phyloP scores from a whole-genome alignment of 2,797 vertebrate species.

The Chromis chromis region DNA sequence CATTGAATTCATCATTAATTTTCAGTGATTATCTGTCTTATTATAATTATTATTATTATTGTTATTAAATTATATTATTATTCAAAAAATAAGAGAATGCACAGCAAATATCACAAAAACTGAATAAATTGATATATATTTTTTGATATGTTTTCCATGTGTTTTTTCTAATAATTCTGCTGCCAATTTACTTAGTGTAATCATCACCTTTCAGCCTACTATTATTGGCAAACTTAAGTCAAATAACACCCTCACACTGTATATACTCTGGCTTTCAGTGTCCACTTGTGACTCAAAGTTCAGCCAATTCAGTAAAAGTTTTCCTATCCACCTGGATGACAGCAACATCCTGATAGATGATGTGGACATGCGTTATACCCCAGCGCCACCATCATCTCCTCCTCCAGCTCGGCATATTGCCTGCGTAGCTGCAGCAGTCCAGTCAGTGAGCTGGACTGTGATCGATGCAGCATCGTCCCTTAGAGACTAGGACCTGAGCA shows the following conservation, averaged over 20 bases:
- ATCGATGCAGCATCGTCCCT: conserved; percentile 89
- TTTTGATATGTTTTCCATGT: not conserved
- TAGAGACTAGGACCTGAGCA: conserved; percentile 86
- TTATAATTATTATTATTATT: no score
- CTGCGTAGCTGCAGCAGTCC: conserved; percentile 73
- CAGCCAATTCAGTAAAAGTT: conserved; percentile 53
- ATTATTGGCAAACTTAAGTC: not conserved
- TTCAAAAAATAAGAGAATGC: not conserved
- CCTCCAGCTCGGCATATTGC: conserved; percentile 43
- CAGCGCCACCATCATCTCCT: conserved; percentile 32
- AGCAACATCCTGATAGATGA: conserved; percentile 60
- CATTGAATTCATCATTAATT: not conserved
- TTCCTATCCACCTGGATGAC: conserved; percentile 53
- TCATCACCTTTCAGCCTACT: not conserved
- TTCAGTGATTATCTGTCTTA: not conserved
- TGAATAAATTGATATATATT: not conserved
- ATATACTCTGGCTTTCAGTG: conserved; percentile 12
- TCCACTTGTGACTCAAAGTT: conserved; percentile 31
- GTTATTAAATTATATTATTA: no score
- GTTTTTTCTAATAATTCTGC: not conserved
- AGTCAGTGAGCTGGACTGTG: conserved; percentile 86
- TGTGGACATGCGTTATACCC: conserved; percentile 64
- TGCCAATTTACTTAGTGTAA: not conserved
- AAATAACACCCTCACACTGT: not conserved
- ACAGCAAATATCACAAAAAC: not conserved